Percentiles rank a stretch among this genome's conserved stretches.
These are phyloP conservation scores for Drosophila ironensis DNA, from an alignment of 1,140 invertebrate genomes.

Conservation along the genomic window DNA sequence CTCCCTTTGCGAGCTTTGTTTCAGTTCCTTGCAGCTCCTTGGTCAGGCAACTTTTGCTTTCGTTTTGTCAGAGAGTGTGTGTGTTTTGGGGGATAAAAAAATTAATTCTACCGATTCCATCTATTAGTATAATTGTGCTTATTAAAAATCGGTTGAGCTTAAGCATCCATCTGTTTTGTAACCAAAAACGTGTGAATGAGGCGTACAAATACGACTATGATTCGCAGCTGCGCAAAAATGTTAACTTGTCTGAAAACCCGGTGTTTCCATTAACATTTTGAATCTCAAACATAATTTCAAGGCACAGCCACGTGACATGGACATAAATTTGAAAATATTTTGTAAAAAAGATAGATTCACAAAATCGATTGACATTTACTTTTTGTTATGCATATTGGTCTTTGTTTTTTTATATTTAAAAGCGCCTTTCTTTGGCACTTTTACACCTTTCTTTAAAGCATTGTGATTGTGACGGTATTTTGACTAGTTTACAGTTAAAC, in stretches of 20 bases:
- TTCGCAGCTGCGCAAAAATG: no score
- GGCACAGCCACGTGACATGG: not conserved
- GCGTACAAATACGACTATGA: not conserved
- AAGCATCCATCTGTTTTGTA: no score
- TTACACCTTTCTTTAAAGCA: no score
- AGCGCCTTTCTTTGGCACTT: slow-evolving; percentile 19
- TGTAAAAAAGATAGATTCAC: no score
- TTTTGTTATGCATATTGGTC: slow-evolving; percentile 50
- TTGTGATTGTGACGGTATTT: slow-evolving; percentile 26
- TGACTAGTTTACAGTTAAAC: slow-evolving; percentile 46
- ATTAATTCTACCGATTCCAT: no score
- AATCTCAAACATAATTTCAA: no score
- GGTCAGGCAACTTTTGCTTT: slow-evolving; percentile 68
- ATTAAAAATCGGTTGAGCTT: not conserved
- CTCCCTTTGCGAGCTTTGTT: slow-evolving; percentile 57
- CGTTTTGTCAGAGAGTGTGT: slow-evolving; percentile 48
- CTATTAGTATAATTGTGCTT: no score
- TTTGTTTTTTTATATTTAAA: not conserved
- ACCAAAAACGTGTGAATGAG: not conserved
- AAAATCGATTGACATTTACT: slow-evolving; percentile 13
- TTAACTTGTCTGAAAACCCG: no score
- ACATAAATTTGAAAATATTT: not conserved
- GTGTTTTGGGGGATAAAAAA: not conserved
- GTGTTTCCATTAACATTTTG: no score
- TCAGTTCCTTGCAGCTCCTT: slow-evolving; percentile 71